A percentile compares a stretch with the other conserved stretches of the same genome.
Conservation (phyloP, 2,888 invertebrate genomes). For the Fissipunctia ypsillon region DNA sequence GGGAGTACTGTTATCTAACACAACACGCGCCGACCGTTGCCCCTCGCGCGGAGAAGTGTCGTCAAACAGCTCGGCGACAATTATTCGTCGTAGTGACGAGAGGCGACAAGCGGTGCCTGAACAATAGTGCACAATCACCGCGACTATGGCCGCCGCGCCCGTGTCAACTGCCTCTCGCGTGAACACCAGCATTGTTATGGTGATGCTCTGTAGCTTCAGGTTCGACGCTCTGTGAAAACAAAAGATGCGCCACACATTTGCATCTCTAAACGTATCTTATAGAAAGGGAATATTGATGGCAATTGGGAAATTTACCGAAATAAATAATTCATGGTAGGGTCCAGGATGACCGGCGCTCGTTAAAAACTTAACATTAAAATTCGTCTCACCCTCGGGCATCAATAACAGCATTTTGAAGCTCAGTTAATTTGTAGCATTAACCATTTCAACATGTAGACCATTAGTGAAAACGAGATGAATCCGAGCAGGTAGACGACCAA, state of each 20-base stretch:
- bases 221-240: slow-evolving; percentile 84
- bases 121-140: slow-evolving; percentile 87
- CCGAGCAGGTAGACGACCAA: slow-evolving; percentile 85
- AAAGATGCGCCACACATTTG: slow-evolving; percentile 82
- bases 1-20: slow-evolving; percentile 76
- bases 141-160: slow-evolving; percentile 79
- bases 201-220: slow-evolving; percentile 81
- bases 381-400: slow-evolving; percentile 80
- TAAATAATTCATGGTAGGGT: slow-evolving; percentile 84
- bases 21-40: slow-evolving; percentile 76
- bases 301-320: slow-evolving; percentile 75
- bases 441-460: slow-evolving; percentile 82
- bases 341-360: slow-evolving; percentile 72
- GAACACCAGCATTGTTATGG: slow-evolving; percentile 86
- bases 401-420: slow-evolving; percentile 82
- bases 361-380: slow-evolving; percentile 81
- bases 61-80: slow-evolving; percentile 75
- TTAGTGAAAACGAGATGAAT: slow-evolving; percentile 84
- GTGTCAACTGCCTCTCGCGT: slow-evolving; percentile 87
- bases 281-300: slow-evolving; percentile 72
- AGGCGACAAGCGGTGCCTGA: slow-evolving; percentile 75
- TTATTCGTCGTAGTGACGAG: slow-evolving; percentile 77
- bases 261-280: slow-evolving; percentile 77
- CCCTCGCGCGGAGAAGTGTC: slow-evolving; percentile 67
- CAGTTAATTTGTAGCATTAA: slow-evolving; percentile 87